Evolutionary conservation across 2,113 vertebrate genomes (phyloP), one percentile per base, ranked within the genome.

Genomic region (Tapirus terrestris): DNA sequence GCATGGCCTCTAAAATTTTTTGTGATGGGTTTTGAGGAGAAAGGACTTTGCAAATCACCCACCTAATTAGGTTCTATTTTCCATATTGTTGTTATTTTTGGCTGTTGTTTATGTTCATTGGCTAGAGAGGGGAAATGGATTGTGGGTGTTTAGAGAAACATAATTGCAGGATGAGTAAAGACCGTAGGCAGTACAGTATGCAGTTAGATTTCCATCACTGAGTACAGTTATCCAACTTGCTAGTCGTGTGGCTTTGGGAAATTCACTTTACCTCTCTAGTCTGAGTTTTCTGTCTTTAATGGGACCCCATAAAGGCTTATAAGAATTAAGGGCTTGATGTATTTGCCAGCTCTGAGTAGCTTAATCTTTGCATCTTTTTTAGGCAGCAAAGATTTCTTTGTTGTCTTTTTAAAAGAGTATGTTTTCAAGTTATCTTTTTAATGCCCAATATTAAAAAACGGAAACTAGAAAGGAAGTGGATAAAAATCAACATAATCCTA

Each of bases 401-500:
- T 93, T 90, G 53, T 75, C 51, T 45, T 85, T 85, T 92, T 89
- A 5, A 3, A 92, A 94, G 36, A 76, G 23, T 75, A 43, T 89
- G 21, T 77, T 93, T 80, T 70, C 13, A 83, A 25, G 14, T 20
- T 68, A 43, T 75, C 67, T 73, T 61, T 58, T 77, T 21, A 79
- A 85, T 68, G 63, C 21, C 21, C 45, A 58, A 4, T 76, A 70
- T 68, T 48, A 27, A 48, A 81, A 85, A 73, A 45, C 7, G 51
- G 33, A 79, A 67, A 76, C 13, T 95, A 76, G 56, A 68, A 88
- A 91, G 53, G 20, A 96, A 51, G 51, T 29, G 89, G 45, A 48
- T 93, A 80, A 92, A 96, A 96, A 45, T 87, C 75, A 72, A 60
- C 33, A 67, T 92, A 92, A 73, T 56, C 48, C n/a, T 73, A 56